phyloP scores from a whole-genome alignment of 2,888 invertebrate genomes.

The Ochlodes sylvanus region DNA sequence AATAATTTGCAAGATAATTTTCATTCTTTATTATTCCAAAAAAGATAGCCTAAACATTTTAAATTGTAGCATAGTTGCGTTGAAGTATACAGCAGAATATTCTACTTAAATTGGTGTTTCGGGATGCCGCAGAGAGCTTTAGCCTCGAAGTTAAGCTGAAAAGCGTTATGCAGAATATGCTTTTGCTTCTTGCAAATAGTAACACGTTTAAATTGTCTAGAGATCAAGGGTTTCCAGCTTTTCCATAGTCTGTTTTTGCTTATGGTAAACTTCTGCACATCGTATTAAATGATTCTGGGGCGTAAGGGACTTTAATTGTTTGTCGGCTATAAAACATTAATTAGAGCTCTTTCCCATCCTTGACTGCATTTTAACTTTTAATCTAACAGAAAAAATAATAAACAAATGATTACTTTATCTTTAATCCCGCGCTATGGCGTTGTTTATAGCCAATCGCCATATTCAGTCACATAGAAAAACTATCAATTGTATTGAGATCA shows the following conservation, averaged over 20 bases:
- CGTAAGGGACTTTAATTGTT: no score
- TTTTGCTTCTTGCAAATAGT: neutral
- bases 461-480: neutral
- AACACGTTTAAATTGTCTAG: no score
- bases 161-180: constrained; percentile 7
- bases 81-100: constrained; percentile 10
- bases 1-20: no score
- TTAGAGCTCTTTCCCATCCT: no score
- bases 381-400: neutral
- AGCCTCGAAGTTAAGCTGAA: constrained; percentile 13
- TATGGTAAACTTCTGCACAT: no score
- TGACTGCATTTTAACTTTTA: no score
- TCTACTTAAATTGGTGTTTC: constrained; percentile 21
- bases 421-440: neutral
- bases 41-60: neutral
- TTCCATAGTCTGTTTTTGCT: no score
- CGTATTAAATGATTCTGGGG: no score
- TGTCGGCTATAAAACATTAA: no score
- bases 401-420: neutral
- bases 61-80: neutral
- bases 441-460: neutral
- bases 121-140: constrained; percentile 10
- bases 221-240: no score
- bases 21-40: no score
- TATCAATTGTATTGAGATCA: neutral